Conservation (phyloP, 2,797 vertebrate genomes). For the Sebastes hopkinsi region DNA sequence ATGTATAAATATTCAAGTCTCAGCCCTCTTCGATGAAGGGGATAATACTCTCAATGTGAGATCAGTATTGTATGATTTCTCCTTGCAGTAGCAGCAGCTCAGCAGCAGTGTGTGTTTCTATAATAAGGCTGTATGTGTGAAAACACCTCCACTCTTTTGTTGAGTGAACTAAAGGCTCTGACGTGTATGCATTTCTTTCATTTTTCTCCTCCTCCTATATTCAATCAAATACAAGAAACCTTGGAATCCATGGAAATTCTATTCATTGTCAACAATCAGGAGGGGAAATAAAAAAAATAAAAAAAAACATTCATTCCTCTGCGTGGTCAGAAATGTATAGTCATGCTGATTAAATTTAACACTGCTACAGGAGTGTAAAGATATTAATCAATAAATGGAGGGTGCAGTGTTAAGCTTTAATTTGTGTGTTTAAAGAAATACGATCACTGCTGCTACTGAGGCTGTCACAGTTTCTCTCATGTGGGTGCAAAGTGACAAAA, state of each 20-base stretch:
- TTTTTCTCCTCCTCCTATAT: background rate
- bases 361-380: conserved; percentile 21
- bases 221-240: conserved; percentile 36
- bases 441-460: background rate
- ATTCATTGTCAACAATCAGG: conserved; percentile 37
- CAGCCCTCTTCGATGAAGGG: background rate
- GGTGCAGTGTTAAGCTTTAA: conserved; percentile 12
- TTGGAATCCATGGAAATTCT: conserved; percentile 46
- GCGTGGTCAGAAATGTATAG: conserved; percentile 17
- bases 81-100: background rate
- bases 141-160: conserved; percentile 27
- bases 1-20: background rate
- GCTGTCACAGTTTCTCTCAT: background rate
- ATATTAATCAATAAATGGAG: conserved; percentile 7
- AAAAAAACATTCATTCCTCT: background rate
- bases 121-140: background rate
- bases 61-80: background rate
- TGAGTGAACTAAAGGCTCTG: background rate
- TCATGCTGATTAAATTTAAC: conserved; percentile 36
- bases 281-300: background rate
- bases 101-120: background rate
- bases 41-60: background rate
- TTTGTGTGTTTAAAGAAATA: conserved; percentile 6
- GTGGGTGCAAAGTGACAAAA: conserved; percentile 5
- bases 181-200: conserved; percentile 10